Conservation (phyloP, 2,888 invertebrate genomes). For the Conomelus anceps region DNA sequence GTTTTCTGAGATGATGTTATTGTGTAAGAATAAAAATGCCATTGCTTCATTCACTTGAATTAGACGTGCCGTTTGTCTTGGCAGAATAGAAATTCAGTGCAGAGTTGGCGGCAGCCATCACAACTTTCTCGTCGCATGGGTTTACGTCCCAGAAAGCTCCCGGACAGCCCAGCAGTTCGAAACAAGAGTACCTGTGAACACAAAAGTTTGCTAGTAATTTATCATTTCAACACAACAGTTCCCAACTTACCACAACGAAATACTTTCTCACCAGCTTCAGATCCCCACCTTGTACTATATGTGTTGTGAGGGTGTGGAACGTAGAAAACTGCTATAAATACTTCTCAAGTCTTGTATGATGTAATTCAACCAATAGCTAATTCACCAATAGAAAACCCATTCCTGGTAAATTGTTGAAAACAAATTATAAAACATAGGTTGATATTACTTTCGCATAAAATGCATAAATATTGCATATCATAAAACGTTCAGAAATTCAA, state of each 20-base stretch:
- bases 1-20: background rate
- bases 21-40: background rate
- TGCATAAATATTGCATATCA: too few species aligned
- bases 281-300: background rate
- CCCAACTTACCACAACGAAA: background rate
- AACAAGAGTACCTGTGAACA: constrained; percentile 49
- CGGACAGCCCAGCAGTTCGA: constrained; percentile 63
- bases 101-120: constrained; percentile 48
- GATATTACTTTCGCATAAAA: background rate
- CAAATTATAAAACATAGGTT: background rate
- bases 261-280: background rate
- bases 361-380: background rate
- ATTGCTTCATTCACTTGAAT: background rate
- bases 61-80: background rate
- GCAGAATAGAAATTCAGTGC: constrained; percentile 38
- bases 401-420: background rate
- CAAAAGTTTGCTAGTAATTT: background rate
- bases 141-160: constrained; percentile 66
- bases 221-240: background rate
- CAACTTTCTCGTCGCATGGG: constrained; percentile 59
- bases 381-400: background rate
- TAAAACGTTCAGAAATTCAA: too few species aligned
- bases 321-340: background rate
- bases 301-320: background rate
- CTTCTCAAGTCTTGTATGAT: background rate